phyloP scores from a whole-genome alignment of 2,888 invertebrate genomes.

The Agriopis aurantiaria region DNA sequence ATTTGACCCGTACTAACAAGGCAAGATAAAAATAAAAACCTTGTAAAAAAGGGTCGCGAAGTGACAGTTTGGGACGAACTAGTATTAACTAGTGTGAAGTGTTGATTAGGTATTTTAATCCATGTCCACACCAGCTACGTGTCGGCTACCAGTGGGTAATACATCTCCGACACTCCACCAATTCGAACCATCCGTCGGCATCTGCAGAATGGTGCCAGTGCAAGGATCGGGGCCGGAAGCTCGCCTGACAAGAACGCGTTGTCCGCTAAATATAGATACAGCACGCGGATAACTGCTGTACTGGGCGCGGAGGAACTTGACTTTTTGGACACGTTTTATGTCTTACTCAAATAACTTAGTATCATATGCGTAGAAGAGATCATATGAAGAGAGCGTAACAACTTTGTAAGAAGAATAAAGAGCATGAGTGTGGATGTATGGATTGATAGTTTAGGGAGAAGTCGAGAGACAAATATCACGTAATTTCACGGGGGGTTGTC shows the following conservation, averaged over 20 bases:
- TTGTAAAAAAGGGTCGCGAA: too few species aligned
- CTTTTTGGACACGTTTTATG: constrained; percentile 27
- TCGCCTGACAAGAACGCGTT: constrained; percentile 74
- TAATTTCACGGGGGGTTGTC: too few species aligned
- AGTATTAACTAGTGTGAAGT: background rate
- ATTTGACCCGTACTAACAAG: too few species aligned
- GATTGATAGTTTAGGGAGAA: too few species aligned
- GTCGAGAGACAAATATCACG: too few species aligned
- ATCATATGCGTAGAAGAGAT: too few species aligned
- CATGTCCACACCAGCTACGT: background rate
- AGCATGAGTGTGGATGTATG: background rate
- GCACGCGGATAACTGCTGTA: constrained; percentile 24
- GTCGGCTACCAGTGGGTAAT: background rate
- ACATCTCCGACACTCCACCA: constrained; percentile 6
- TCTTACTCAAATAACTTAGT: constrained; percentile 10
- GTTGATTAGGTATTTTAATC: background rate
- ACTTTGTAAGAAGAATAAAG: background rate
- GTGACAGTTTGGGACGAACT: background rate
- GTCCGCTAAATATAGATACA: constrained; percentile 79
- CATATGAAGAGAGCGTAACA: background rate
- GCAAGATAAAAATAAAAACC: too few species aligned
- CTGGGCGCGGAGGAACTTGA: constrained; percentile 18
- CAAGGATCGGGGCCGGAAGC: constrained; percentile 68
- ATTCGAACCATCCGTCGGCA: constrained; percentile 29
- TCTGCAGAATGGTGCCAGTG: constrained; percentile 35